Conservation (phyloP, 2,113 vertebrate species). For the Neodontobutis hainanensis region DNA sequence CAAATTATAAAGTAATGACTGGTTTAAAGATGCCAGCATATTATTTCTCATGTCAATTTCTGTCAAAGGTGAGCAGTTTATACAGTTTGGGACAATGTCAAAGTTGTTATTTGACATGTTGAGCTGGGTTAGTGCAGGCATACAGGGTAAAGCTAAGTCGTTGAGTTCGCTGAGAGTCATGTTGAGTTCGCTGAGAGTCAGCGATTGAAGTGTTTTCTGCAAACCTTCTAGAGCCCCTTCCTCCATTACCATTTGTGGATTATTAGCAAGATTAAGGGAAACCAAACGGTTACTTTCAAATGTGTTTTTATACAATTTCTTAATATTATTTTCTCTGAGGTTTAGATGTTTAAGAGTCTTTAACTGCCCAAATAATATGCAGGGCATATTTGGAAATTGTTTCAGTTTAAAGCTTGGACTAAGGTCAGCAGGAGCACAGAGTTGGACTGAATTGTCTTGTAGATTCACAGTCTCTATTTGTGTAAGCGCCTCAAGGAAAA, state of each 20-base stretch:
- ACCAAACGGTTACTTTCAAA: conserved; percentile 71
- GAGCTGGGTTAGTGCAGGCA: conserved; percentile 65
- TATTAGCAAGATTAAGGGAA: conserved; percentile 79
- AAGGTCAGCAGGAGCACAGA: conserved; percentile 45
- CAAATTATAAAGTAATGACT: conserved; percentile 14
- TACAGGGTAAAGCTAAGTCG: conserved; percentile 69
- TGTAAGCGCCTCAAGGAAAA: conserved; percentile 75
- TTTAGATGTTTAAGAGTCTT: conserved; percentile 75
- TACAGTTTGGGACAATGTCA: conserved; percentile 56
- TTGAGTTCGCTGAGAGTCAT: conserved; percentile 66
- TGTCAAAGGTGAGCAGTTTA: conserved; percentile 69
- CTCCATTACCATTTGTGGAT: conserved; percentile 65
- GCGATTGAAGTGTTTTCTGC: conserved; percentile 70
- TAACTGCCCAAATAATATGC: conserved; percentile 71
- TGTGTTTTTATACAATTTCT: conserved; percentile 57
- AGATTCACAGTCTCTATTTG: conserved; percentile 77
- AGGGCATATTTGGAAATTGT: conserved; percentile 20
- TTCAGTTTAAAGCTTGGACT: not conserved
- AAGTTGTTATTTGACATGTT: conserved; percentile 76
- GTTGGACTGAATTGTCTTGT: conserved; percentile 74
- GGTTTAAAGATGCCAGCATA: conserved; percentile 57
- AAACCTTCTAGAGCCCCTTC: conserved; percentile 62
- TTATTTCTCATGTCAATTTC: conserved; percentile 76
- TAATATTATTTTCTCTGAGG: conserved; percentile 74
- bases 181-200: conserved; percentile 76